Evolutionary conservation across 2,797 vertebrate genomes (phyloP).

Genomic region (Enteromius fasciolatus): DNA sequence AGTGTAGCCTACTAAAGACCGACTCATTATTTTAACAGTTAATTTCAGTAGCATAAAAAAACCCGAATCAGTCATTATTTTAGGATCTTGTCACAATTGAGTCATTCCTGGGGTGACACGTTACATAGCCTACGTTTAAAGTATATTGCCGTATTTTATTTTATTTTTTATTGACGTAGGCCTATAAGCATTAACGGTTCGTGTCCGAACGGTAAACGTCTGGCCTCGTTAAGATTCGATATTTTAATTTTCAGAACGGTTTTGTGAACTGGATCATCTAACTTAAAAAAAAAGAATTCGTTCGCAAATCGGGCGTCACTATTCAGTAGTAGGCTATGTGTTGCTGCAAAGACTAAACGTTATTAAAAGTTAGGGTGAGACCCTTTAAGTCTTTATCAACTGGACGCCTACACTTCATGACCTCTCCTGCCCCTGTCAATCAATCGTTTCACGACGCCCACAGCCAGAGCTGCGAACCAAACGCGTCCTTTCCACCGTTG

Average conservation of each 20-base stretch:
- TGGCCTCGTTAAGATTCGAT: background rate
- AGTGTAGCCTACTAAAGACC: background rate
- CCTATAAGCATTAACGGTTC: no score
- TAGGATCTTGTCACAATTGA: no score
- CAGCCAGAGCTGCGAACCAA: background rate
- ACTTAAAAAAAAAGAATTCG: background rate
- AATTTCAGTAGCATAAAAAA: background rate
- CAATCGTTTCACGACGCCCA: constrained; percentile 46
- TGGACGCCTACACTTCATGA: constrained; percentile 46
- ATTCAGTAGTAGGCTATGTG: background rate
- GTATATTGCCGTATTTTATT: background rate
- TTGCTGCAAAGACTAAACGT: constrained; percentile 13
- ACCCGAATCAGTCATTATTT: background rate
- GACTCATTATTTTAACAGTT: background rate
- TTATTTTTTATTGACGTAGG: background rate
- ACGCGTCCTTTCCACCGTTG: constrained; percentile 23
- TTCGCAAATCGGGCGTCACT: background rate
- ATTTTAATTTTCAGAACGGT: background rate
- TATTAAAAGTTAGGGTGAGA: constrained; percentile 30
- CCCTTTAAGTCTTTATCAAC: constrained; percentile 16
- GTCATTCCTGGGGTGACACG: background rate
- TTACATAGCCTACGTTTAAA: background rate
- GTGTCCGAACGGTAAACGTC: no score
- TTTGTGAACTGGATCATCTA: background rate
- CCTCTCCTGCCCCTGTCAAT: constrained; percentile 48